Evolutionary conservation across 1,140 invertebrate genomes (phyloP).

Genomic region (Drosophila asahinai): DNA sequence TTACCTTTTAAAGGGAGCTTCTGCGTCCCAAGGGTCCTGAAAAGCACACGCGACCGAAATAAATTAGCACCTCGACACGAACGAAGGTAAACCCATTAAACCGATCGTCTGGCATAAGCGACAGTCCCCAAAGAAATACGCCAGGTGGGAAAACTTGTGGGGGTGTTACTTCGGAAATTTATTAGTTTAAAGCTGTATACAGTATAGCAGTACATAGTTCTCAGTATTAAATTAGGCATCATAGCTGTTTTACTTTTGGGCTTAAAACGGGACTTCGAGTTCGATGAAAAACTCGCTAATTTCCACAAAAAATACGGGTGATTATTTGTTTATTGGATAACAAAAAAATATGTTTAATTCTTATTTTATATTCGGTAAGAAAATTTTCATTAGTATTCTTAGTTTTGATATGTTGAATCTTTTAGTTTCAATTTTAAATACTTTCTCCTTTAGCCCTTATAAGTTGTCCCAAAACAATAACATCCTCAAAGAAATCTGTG

Average conservation of each 20-base stretch:
- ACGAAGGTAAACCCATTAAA: constrained; percentile 46
- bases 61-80: constrained; percentile 45
- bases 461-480: neutral
- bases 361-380: too few relatives aligned
- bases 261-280: too few relatives aligned
- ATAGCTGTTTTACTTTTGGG: too few relatives aligned
- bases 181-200: neutral
- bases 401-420: too few relatives aligned
- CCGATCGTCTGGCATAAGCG: constrained; percentile 51
- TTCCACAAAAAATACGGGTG: too few relatives aligned
- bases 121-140: constrained; percentile 18
- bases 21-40: constrained; percentile 10
- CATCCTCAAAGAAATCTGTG: too few relatives aligned
- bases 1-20: constrained; percentile 18
- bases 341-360: too few relatives aligned
- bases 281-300: too few relatives aligned
- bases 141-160: constrained; percentile 13
- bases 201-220: neutral
- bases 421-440: neutral
- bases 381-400: too few relatives aligned
- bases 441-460: neutral
- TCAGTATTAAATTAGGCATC: neutral
- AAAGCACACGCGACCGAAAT: constrained; percentile 58
- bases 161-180: constrained; percentile 21
- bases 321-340: too few relatives aligned